phyloP scores from a whole-genome alignment of 2,888 invertebrate species.

The Meliscaeva auricollis region DNA sequence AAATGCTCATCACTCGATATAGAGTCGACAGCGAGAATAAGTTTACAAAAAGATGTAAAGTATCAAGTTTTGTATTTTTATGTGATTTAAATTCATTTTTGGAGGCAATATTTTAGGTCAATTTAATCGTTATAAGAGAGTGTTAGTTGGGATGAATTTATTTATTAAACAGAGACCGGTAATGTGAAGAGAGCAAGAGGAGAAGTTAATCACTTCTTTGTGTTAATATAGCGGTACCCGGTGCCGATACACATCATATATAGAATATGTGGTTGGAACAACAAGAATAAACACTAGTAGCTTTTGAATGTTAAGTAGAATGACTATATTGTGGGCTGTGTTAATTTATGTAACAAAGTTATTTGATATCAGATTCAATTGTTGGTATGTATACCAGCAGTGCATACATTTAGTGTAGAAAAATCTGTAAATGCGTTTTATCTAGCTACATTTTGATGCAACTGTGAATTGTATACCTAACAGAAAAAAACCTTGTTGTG shows the following conservation, averaged over 20 bases:
- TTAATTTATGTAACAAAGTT: constrained; percentile 34
- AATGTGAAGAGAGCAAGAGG: neutral
- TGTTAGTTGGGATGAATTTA: constrained; percentile 61
- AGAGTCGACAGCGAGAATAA: constrained; percentile 18
- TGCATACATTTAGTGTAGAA: too few relatives aligned
- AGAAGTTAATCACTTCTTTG: constrained; percentile 65
- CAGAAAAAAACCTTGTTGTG: too few relatives aligned
- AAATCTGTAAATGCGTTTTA: too few relatives aligned
- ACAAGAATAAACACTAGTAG: constrained; percentile 72
- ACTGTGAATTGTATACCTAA: too few relatives aligned
- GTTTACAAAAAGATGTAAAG: constrained; percentile 66
- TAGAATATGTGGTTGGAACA: constrained; percentile 54
- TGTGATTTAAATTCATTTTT: constrained; percentile 75
- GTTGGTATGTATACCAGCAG: too few relatives aligned
- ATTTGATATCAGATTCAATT: constrained; percentile 41
- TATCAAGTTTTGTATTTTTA: constrained; percentile 68
- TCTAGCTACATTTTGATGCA: too few relatives aligned
- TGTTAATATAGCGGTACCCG: constrained; percentile 43
- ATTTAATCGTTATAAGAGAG: constrained; percentile 65
- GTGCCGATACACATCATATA: neutral
- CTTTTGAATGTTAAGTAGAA: constrained; percentile 58
- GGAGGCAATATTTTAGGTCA: constrained; percentile 75
- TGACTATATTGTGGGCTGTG: constrained; percentile 30
- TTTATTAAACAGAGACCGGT: constrained; percentile 22
- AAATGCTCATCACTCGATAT: constrained; percentile 15